Evolutionary conservation across 2,888 invertebrate species (phyloP).

Genomic region (Oasisia sp.): DNA sequence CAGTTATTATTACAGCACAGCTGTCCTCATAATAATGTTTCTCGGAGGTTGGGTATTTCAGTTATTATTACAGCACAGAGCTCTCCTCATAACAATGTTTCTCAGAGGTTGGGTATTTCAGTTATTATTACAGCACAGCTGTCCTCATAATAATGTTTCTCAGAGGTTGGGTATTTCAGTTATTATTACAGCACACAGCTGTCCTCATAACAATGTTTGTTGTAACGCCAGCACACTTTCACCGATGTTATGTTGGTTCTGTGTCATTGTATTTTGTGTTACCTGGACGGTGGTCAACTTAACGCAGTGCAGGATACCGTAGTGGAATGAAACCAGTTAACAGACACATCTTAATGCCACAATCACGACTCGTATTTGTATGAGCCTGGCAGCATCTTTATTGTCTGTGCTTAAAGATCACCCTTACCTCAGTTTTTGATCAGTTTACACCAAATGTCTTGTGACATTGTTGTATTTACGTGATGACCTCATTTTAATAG

Average conservation of each 20-base stretch:
- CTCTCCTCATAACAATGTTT: background rate
- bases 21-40: background rate
- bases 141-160: background rate
- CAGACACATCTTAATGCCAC: background rate
- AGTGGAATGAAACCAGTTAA: background rate
- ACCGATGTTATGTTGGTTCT: background rate
- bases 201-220: background rate
- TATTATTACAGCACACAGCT: background rate
- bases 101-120: background rate
- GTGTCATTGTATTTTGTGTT: background rate
- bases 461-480: background rate
- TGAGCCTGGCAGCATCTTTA: background rate
- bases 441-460: background rate
- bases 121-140: background rate
- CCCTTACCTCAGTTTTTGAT: slow-evolving; percentile 11
- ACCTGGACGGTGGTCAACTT: background rate
- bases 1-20: background rate
- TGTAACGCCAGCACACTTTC: background rate
- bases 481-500: slow-evolving; percentile 3
- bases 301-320: background rate
- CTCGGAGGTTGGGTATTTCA: background rate
- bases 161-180: background rate
- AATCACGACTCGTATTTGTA: background rate
- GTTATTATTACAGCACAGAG: background rate
- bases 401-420: background rate